Base-by-base conservation (phyloP, 2,797 vertebrate genomes). In the Uromys caudimaculatus region DNA sequence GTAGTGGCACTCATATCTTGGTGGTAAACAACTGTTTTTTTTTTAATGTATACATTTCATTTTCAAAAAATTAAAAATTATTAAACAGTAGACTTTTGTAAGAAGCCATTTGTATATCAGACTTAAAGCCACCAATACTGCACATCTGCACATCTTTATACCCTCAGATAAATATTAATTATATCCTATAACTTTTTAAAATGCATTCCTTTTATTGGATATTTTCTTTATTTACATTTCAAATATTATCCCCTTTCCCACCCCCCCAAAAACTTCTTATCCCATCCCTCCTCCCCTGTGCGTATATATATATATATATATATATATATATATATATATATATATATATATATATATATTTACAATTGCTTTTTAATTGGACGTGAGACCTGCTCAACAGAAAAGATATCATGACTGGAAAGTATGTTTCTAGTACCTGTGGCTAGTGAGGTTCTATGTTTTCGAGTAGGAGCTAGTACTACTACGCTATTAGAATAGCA, bases 141-240 rank as follows among this genome's bases (percentile, higher is more conserved):
- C 89, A 0, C 50, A 58, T 94, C 24, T 23, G 6, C 89, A 0
- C 50, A 58, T 94, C 93, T 91, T 29, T 4, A 60, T 2, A 62
- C 3, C 12, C 95, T 81, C 41, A 91, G 58, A 90, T 91, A 87
- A 62, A 47, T 78, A 23, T 83, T 77, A 78, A 21, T 96, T 5
- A 67, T 73, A 67, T 87, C 7, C 12, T 3, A 0, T 58, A 69
- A 86, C 23, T 94, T 81, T 3, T 44, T 44, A 3, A 3, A 44
- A 44, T 44, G 44, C 44, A 44, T 44, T 44, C 44, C 6, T 44
- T 44, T 44, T 44, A 44, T 44, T 44, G 44, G 44, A 44, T 44
- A 44, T 44, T 44, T 44, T 44, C 44, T 44, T 44, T 44, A 44
- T 44, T 44, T 44, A 44, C 44, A 44, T 44, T 44, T 44, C n/a